A percentile compares a stretch with the other conserved stretches of the same genome.
These are phyloP conservation scores for Channa argus DNA, from an alignment of 2,113 vertebrate species.

Conservation along the genomic window DNA sequence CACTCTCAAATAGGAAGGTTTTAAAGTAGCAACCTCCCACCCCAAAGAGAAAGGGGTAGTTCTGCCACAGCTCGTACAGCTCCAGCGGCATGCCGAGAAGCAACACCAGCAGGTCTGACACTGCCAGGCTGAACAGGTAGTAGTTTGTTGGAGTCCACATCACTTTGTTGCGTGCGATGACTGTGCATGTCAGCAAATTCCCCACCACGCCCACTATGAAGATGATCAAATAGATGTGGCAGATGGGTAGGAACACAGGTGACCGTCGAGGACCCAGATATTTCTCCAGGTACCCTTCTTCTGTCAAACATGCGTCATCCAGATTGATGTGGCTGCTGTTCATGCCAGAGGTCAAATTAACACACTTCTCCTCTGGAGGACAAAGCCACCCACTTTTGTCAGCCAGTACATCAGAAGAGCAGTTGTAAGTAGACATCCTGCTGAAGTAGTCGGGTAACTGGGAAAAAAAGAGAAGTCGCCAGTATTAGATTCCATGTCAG, in stretches of 20 bases:
- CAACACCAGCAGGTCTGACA: conserved; percentile 93
- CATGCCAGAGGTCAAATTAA: conserved; percentile 72
- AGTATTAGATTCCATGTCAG: neutral
- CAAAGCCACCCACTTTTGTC: conserved; percentile 29
- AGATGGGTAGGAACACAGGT: conserved; percentile 87
- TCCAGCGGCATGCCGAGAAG: conserved; percentile 94
- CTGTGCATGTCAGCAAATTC: conserved; percentile 89
- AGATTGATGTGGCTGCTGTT: conserved; percentile 52
- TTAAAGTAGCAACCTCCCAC: conserved; percentile 91
- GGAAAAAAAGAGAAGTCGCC: neutral
- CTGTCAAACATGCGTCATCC: conserved; percentile 84
- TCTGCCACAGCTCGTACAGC: conserved; percentile 93
- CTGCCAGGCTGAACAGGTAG: conserved; percentile 93
- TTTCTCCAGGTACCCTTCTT: conserved; percentile 85
- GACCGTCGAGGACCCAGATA: conserved; percentile 88
- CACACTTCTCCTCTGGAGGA: conserved; percentile 48
- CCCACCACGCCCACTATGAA: conserved; percentile 89
- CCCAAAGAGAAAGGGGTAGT: conserved; percentile 94
- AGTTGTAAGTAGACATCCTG: conserved; percentile 76
- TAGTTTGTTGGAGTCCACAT: conserved; percentile 96
- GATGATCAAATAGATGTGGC: conserved; percentile 89
- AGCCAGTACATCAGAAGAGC: conserved; percentile 60
- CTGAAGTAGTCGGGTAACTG: conserved; percentile 1
- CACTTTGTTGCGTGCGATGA: conserved; percentile 89
- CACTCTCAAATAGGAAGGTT: conserved; percentile 91